phyloP scores from a whole-genome alignment of 1,140 invertebrate species.

The Littorina saxatilis region DNA sequence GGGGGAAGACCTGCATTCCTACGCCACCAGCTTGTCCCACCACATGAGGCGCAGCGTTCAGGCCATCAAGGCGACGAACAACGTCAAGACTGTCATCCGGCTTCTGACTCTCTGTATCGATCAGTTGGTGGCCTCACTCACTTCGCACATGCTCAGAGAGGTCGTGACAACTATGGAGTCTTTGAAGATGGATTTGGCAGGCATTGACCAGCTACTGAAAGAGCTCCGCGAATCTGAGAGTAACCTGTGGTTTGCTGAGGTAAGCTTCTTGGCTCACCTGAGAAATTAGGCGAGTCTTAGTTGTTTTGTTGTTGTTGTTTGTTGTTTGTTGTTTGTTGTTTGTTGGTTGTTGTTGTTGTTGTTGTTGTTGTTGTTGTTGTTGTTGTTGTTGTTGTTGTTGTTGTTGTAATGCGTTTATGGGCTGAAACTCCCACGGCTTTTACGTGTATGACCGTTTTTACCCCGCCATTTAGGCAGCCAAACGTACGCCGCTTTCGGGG shows the following conservation, averaged over 20 bases:
- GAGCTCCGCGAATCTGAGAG: neutral
- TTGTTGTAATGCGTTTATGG: no score
- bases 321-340: no score
- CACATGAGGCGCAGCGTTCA: neutral
- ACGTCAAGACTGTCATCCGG: neutral
- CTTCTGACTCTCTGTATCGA: neutral
- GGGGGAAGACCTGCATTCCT: neutral
- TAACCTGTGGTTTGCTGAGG: slow-evolving; percentile 16
- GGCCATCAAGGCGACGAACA: neutral
- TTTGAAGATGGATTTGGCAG: neutral
- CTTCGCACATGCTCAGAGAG: neutral
- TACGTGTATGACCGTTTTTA: no score
- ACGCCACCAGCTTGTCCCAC: neutral
- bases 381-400: no score
- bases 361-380: no score
- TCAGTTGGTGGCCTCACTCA: neutral
- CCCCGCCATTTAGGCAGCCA: no score
- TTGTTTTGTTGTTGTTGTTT: no score
- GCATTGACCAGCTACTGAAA: neutral
- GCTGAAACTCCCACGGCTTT: no score
- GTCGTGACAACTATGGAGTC: neutral
- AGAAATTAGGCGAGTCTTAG: no score
- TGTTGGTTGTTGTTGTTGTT: no score
- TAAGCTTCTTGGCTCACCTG: no score
- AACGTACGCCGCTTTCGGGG: no score